These are phyloP conservation scores for Acanthopleura granulata DNA, from an alignment of 2,888 invertebrate species.

Conservation along the genomic window DNA sequence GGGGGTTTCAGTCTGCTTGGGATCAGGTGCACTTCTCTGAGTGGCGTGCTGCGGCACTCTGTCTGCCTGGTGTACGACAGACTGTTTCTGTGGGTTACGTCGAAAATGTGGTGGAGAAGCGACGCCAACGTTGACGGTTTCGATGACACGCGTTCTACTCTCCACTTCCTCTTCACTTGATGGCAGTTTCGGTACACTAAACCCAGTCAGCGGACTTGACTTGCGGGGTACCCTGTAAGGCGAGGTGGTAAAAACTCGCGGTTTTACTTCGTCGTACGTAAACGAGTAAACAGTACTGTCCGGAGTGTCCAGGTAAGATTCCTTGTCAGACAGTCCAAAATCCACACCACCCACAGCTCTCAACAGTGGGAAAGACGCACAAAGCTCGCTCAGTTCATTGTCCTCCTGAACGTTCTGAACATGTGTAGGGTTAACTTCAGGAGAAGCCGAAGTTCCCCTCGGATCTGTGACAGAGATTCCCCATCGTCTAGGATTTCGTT, in stretches of 20 bases:
- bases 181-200: neutral
- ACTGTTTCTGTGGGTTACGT: neutral
- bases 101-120: conserved; percentile 1
- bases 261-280: neutral
- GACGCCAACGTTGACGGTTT: conserved; percentile 11
- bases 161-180: neutral
- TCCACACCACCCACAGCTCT: conserved; percentile 1
- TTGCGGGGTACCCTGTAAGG: neutral
- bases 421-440: neutral
- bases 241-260: neutral
- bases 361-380: conserved; percentile 6
- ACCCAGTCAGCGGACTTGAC: conserved; percentile 8
- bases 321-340: conserved; percentile 10
- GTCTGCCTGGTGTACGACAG: neutral
- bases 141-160: neutral
- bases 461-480: neutral
- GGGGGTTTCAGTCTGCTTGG: neutral
- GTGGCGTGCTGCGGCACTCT: neutral
- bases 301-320: neutral
- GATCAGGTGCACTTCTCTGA: too few relatives aligned
- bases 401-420: neutral
- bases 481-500: neutral
- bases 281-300: neutral
- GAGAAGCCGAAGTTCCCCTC: neutral
- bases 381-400: neutral